Evolutionary conservation across 2,888 invertebrate species (phyloP), one percentile per base, ranked within the genome.

Genomic region (Acrobasis repandana): DNA sequence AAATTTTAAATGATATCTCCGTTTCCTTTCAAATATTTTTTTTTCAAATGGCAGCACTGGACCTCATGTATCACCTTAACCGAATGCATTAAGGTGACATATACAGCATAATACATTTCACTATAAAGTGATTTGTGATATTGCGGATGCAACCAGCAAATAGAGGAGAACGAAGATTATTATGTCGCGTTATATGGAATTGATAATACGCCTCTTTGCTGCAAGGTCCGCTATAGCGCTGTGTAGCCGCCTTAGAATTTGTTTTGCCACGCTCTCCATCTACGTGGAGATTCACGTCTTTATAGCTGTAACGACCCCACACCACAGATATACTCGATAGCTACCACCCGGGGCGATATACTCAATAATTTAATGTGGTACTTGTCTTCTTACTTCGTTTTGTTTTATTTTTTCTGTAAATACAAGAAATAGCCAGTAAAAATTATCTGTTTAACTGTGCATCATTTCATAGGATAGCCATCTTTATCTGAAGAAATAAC

Each of bases 371-470:
- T 78, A 54, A 74, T 75, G 74, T 75, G 73, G 65, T 74, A 72
- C 74, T 70, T 77, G 71, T 75, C 73, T 80, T 80, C 73, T 77
- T 83, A 75, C 71, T 81, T 79, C 80, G 76, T 78, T 83, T 78
- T 75, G 73, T 68, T 85, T 77, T 80, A 71, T 75, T 81, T 85
- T n/a, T 83, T 85, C 84, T 92, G 89, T 91, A 90, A 91, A 93
- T 92, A 91, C 88, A 89, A 90, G 85, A 90, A 90, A 90, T 88
- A 87, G 91, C 85, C 88, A 93, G 93, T 94, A 94, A 94, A 95
- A 93, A 94, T 94, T 93, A 94, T 95, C 93, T 94, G 94, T 95
- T 95, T 94, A 94, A 94, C 94, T 95, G 93, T 95, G 94, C 94
- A 93, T 93, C 94, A 94, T 94, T 94, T 93, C 94, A 94, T 94